Base-by-base conservation (phyloP, 1,140 invertebrate genomes). In the Drosophila suzukii region DNA sequence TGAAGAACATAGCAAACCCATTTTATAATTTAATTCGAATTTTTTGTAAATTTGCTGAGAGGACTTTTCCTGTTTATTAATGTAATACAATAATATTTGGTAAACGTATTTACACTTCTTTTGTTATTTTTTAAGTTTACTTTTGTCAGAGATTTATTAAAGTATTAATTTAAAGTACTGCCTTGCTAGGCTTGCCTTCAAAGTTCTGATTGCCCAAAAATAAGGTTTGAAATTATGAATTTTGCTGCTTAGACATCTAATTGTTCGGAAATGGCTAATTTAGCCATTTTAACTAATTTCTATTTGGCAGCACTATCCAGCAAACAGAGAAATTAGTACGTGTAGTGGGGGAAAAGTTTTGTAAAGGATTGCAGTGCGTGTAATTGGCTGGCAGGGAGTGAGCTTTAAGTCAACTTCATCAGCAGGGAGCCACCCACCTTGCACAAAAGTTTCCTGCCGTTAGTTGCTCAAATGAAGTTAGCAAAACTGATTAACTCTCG, bases 401-500 rank as follows among this genome's bases (percentile, higher is more conserved):
- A 50, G 49, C 56, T 55, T 60, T 24, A 50, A 66, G 54, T 50
- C 59, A 73, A 51, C 57, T 55, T 46, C 65, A 49, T 32, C 54
- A 41, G 67, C 27, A 56, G 63, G 44, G 70, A 12, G 51, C 41
- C 30, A 32, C 46, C 44, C 51, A 36, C 34, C 27, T 54, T 17
- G 49, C 49, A 59, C 56, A 86, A 75, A 82, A 85, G 65, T 81
- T 85, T 74, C 47, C 60, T 59, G 32, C 47, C 58, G 65, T 54
- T 62, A 76, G 80, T 58, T 75, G 56, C 74, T 78, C 49, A 81
- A 86, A 86, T 83, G 61, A 86, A 86, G 82, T 88, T 86, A 79
- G 79, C 67, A 70, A 88, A 88, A 84, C 83, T 88, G 83, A 88
- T 88, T 88, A 88, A 89, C 80, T 88, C 84, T 54, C 67, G 47